Base-by-base conservation (phyloP, 2,888 invertebrate genomes). In the Cryptocephalus moraei region DNA sequence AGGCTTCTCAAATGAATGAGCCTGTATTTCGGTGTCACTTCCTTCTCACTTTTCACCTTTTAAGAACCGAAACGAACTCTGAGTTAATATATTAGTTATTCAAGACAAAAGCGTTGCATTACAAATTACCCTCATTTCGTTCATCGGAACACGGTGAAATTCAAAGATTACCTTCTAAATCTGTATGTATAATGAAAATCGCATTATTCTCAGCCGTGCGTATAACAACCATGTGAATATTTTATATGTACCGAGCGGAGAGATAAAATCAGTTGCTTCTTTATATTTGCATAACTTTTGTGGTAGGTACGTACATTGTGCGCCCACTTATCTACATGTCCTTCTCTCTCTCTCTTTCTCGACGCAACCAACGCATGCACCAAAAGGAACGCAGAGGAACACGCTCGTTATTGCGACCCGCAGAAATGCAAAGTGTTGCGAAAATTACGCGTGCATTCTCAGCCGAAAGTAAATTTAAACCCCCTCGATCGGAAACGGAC, bases 171-270 rank as follows among this genome's bases (percentile, higher is more conserved):
- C 41, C 47, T 43, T 48, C 36, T 48, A 48, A 46, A 50, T 51
- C 49, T 50, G 47, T 50, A 55, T 50, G 50, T 33, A 51, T 51
- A 47, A 54, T 52, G 44, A 47, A 45, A 50, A 50, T 50, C 48
- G 52, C 51, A 49, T 50, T 48, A 50, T 54, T 56, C 54, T 44
- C 54, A 56, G 48, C 53, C 53, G 53, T 49, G 52, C 56, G 53
- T 56, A 47, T 53, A 48, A 56, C 52, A 53, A 56, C 48, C 49
- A 53, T 53, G 54, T 56, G 56, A 56, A 56, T 56, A 53, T 45
- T 50, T 54, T 48, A 36, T 36, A 36, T 36, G 12, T n/a, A 54
- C 46, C 47, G 50, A 50, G 50, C 46, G 50, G 50, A 51, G 47
- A 41, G 54, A 55, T 55, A 50, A 50, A 52, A 51, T 53, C 53